Conservation (phyloP, 2,113 vertebrate genomes). For the Baryphthengus martii region DNA sequence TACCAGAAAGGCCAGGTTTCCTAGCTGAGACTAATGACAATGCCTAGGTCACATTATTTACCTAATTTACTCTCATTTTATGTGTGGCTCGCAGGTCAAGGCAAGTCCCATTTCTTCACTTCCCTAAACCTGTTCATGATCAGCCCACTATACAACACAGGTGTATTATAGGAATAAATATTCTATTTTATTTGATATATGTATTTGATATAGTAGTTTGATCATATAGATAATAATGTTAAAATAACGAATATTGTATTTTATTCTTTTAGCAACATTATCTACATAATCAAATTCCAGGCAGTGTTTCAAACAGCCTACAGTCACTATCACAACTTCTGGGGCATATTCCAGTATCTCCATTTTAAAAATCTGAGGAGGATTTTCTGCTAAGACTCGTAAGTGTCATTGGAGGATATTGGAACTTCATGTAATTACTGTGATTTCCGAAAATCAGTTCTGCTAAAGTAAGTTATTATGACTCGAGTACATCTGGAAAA, state of each 20-base stretch:
- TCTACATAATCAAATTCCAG: neutral
- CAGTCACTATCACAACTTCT: neutral
- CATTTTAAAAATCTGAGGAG: neutral
- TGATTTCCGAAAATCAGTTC: neutral
- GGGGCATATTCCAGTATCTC: neutral
- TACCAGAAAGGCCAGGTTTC: neutral
- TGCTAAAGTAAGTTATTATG: neutral
- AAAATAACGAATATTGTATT: neutral
- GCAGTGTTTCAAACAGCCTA: neutral
- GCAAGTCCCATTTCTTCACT: neutral
- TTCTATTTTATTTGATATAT: neutral
- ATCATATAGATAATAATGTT: too few species aligned
- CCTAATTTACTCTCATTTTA: neutral
- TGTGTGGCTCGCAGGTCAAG: neutral
- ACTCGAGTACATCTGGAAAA: neutral
- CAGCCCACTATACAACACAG: neutral
- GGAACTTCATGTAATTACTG: neutral
- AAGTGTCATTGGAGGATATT: neutral
- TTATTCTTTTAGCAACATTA: neutral
- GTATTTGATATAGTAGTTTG: too few species aligned
- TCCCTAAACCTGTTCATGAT: neutral
- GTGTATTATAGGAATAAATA: neutral
- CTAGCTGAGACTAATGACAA: neutral
- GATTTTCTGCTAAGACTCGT: neutral
- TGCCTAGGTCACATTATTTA: neutral